phyloP scores from a whole-genome alignment of 2,797 vertebrate genomes.

The Pelobates cultripes region DNA sequence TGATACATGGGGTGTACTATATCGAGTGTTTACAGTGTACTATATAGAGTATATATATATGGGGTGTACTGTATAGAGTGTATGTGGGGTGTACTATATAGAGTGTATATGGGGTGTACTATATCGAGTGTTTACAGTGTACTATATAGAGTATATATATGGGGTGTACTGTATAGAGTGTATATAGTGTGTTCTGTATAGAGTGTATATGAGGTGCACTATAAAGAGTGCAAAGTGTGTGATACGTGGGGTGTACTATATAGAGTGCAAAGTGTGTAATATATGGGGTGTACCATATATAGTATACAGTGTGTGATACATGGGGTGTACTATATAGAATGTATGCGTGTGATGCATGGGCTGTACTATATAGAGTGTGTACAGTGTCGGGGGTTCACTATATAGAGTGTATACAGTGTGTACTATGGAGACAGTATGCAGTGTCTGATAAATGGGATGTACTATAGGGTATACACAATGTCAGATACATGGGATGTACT shows the following conservation, averaged over 20 bases:
- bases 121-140: not conserved
- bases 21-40: not conserved
- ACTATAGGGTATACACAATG: not conserved
- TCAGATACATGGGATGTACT: not conserved
- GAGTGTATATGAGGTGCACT: not conserved
- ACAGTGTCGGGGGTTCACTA: too few species aligned
- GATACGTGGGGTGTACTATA: too few species aligned
- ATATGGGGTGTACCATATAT: not conserved
- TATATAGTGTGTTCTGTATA: not conserved
- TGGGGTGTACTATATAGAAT: not conserved
- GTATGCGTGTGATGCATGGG: not conserved
- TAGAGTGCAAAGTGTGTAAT: not conserved
- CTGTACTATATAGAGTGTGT: not conserved
- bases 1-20: not conserved
- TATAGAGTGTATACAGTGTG: not conserved
- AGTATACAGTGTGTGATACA: not conserved
- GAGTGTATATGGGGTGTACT: not conserved
- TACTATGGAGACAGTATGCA: not conserved
- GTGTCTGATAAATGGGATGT: not conserved
- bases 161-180: not conserved
- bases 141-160: not conserved
- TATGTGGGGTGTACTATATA: not conserved
- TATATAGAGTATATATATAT: not conserved
- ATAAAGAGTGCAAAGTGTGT: not conserved
- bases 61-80: not conserved